These are phyloP conservation scores for Dendronephthya gigantea DNA, from an alignment of 64 coral and sea anemone species.

Conservation along the genomic window DNA sequence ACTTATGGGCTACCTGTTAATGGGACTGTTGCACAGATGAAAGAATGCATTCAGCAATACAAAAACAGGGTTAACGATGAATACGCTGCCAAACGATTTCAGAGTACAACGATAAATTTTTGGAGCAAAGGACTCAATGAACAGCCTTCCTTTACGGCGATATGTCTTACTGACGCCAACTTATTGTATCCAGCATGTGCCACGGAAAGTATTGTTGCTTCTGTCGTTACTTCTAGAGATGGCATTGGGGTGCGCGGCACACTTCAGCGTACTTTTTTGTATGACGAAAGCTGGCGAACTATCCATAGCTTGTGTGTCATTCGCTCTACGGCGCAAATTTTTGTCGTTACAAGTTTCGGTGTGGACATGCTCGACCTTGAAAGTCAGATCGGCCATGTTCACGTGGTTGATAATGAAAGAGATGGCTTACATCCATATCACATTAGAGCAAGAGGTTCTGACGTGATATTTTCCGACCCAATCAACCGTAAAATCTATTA, in stretches of 20 bases:
- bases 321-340: too few species aligned
- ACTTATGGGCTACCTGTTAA: not conserved
- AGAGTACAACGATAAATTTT: not conserved
- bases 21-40: not conserved
- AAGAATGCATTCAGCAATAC: not conserved
- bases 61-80: not conserved
- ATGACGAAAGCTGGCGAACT: too few species aligned
- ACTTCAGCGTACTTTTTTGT: too few species aligned
- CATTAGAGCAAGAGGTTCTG: not conserved
- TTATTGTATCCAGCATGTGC: not conserved
- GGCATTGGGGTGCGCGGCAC: too few species aligned
- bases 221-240: not conserved
- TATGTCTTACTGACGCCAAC: not conserved
- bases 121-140: not conserved
- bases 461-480: constrained; percentile 7
- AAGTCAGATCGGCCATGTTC: not conserved
- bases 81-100: constrained; percentile 8
- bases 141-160: not conserved
- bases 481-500: not conserved
- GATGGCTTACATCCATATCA: not conserved
- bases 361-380: not conserved
- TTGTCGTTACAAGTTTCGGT: not conserved
- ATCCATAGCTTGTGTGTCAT: too few species aligned
- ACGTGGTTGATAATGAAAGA: not conserved
- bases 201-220: not conserved